phyloP scores from a whole-genome alignment of 2,797 vertebrate species.

The Pangasius sanitwongsei region DNA sequence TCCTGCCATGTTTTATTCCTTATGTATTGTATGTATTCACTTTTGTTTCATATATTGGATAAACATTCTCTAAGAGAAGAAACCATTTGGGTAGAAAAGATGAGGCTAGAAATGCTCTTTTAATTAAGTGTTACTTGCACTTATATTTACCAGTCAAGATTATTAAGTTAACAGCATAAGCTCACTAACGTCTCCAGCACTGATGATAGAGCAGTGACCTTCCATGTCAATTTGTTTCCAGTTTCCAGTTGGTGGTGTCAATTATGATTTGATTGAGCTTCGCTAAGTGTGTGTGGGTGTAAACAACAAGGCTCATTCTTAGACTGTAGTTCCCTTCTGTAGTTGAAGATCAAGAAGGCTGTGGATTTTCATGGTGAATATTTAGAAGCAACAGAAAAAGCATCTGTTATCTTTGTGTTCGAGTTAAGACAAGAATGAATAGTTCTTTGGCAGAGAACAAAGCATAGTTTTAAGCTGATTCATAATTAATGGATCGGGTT shows the following conservation, averaged over 20 bases:
- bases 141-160: constrained; percentile 34
- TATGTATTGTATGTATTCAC: background rate
- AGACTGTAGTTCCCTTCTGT: constrained; percentile 32
- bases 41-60: background rate
- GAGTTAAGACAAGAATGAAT: background rate
- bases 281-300: constrained; percentile 32
- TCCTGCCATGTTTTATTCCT: background rate
- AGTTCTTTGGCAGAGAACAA: background rate
- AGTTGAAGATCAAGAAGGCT: constrained; percentile 22
- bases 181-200: constrained; percentile 7
- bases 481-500: background rate
- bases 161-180: constrained; percentile 55
- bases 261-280: constrained; percentile 60
- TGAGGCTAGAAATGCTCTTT: background rate
- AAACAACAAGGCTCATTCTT: constrained; percentile 17
- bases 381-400: constrained; percentile 31
- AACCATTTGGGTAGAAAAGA: background rate
- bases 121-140: constrained; percentile 27
- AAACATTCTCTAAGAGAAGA: background rate
- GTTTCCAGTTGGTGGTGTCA: constrained; percentile 56
- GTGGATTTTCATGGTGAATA: constrained; percentile 21
- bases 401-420: constrained; percentile 5
- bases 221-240: constrained; percentile 27
- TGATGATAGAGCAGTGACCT: constrained; percentile 36
- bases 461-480: background rate